phyloP scores from a whole-genome alignment of 2,113 vertebrate genomes.

The Myotis davidii region DNA sequence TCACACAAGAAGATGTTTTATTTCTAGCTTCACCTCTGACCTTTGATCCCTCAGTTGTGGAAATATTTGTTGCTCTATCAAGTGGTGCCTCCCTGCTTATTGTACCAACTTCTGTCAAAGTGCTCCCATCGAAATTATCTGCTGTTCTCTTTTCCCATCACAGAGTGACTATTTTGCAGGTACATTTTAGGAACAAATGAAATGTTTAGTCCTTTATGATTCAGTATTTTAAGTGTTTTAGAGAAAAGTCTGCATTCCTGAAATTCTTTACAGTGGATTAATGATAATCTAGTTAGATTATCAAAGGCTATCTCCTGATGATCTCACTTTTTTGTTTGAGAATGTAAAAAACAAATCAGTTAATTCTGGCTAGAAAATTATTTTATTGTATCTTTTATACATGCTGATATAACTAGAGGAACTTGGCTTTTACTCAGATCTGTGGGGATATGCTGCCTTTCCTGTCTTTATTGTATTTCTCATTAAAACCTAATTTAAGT shows the following conservation, averaged over 20 bases:
- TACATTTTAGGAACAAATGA: constrained; percentile 60
- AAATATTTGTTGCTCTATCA: constrained; percentile 92
- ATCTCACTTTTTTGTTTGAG: neutral
- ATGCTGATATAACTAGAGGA: neutral
- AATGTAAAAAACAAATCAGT: constrained; percentile 28
- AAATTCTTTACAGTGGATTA: neutral
- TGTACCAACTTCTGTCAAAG: constrained; percentile 90
- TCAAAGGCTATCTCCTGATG: neutral
- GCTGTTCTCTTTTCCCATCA: constrained; percentile 89
- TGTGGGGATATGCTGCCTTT: neutral
- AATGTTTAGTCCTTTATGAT: constrained; percentile 22
- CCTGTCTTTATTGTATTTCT: neutral
- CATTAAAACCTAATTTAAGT: neutral
- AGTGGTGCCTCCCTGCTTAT: constrained; percentile 94
- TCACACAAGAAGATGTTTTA: constrained; percentile 89
- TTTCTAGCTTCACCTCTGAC: constrained; percentile 96
- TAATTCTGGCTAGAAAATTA: neutral
- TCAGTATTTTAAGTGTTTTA: neutral
- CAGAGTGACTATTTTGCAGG: constrained; percentile 93
- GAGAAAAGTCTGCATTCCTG: neutral
- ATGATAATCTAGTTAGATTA: constrained; percentile 14
- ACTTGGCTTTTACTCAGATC: neutral
- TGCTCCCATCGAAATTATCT: constrained; percentile 88
- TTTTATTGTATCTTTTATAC: neutral
- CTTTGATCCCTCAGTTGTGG: constrained; percentile 97